A percentile compares a stretch with the other conserved stretches of the same genome.
Evolutionary conservation across 2,113 vertebrate species (phyloP).

Genomic region (Sphaerodactylus townsendi): DNA sequence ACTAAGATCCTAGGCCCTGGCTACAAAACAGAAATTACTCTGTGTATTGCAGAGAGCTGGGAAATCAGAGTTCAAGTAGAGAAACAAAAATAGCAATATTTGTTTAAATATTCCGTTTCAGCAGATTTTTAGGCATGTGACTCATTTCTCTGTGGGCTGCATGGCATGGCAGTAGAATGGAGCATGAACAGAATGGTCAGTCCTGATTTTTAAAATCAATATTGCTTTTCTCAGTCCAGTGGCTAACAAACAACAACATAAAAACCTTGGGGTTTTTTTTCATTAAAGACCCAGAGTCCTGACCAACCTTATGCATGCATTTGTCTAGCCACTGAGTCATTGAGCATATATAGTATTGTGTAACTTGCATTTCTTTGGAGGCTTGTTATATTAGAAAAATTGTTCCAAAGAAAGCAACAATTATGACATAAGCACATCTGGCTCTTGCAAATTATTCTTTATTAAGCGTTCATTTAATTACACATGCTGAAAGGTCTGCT

Average conservation of each 20-base stretch:
- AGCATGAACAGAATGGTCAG: neutral
- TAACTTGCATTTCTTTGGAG: conserved; percentile 83
- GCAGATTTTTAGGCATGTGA: conserved; percentile 24
- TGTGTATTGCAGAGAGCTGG: neutral
- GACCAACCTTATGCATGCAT: conserved; percentile 32
- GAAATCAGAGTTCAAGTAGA: neutral
- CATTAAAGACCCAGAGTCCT: conserved; percentile 49
- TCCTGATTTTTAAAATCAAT: neutral
- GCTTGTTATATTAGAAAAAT: conserved; percentile 80
- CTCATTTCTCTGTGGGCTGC: conserved; percentile 1
- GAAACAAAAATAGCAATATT: neutral
- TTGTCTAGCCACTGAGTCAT: conserved; percentile 75
- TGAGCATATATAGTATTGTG: conserved; percentile 75
- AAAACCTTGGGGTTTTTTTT: conserved; percentile 1
- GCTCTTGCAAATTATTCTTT: conserved; percentile 85
- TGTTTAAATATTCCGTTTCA: conserved; percentile 28
- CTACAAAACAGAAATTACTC: neutral
- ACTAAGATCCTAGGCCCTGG: neutral
- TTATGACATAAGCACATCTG: conserved; percentile 87
- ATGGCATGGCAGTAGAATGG: neutral
- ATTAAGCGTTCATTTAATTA: conserved; percentile 87
- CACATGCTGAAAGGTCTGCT: conserved; percentile 82
- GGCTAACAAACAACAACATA: conserved; percentile 20
- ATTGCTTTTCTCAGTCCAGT: neutral
- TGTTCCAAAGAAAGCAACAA: conserved; percentile 87